phyloP scores from a whole-genome alignment of 2,888 invertebrate species.

The Schizaphis graminum region DNA sequence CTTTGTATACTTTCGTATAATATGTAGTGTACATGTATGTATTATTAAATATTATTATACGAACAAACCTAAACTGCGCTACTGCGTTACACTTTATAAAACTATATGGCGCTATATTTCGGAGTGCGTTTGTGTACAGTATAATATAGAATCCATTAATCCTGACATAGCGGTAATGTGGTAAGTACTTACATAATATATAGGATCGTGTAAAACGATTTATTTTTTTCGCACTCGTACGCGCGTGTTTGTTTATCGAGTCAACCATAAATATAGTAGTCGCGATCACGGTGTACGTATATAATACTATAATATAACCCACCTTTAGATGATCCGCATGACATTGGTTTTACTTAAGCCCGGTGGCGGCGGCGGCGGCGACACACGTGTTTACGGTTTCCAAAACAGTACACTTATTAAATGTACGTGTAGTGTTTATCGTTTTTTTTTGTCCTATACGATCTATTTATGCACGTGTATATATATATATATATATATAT shows the following conservation, averaged over 20 bases:
- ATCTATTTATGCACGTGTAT: not conserved
- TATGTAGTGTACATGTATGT: not conserved
- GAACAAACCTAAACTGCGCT: not conserved
- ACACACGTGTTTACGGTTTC: conserved; percentile 2
- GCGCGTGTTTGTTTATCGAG: conserved; percentile 21
- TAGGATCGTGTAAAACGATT: conserved; percentile 45
- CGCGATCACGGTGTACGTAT: not conserved
- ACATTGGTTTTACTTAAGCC: not conserved
- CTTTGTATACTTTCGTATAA: not conserved
- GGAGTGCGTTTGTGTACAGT: not conserved
- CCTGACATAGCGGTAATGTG: not conserved
- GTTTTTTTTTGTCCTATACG: not conserved
- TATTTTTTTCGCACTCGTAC: conserved; percentile 50
- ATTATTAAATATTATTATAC: not conserved
- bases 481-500: conserved; percentile 17
- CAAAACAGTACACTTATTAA: conserved; percentile 13
- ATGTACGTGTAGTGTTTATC: not conserved
- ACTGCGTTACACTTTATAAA: not conserved
- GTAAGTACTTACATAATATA: not conserved
- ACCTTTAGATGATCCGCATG: not conserved
- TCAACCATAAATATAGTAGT: not conserved
- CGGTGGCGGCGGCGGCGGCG: not conserved
- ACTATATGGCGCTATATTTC: no score
- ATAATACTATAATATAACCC: not conserved
- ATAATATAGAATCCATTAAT: conserved; percentile 41